Conservation (phyloP, 2,888 invertebrate genomes). For the Caenorhabditis doughertyi region DNA sequence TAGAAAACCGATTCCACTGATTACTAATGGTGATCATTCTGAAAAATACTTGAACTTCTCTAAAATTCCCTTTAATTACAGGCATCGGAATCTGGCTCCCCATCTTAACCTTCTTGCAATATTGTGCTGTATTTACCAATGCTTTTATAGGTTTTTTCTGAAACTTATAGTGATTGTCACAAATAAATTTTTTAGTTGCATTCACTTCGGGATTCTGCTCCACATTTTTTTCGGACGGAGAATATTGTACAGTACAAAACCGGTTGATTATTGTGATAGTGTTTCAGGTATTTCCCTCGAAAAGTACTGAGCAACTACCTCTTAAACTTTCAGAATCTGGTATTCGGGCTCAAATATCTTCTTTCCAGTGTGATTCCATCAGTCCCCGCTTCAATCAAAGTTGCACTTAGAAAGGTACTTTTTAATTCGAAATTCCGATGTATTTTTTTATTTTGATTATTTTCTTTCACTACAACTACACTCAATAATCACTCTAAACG, state of each 20-base stretch:
- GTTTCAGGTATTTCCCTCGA: conserved; percentile 74
- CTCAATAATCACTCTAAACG: no score
- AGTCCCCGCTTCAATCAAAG: conserved; percentile 64
- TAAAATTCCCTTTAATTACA: no score
- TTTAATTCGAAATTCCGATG: not conserved
- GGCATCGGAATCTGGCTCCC: conserved; percentile 84
- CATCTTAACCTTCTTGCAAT: conserved; percentile 84
- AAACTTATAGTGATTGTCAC: no score
- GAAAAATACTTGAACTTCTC: no score
- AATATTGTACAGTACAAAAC: conserved; percentile 68
- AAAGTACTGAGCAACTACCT: no score
- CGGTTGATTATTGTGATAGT: conserved; percentile 72
- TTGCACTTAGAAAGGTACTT: conserved; percentile 67
- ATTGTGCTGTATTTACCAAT: conserved; percentile 84
- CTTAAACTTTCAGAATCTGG: conserved; percentile 61
- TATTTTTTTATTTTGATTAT: no score
- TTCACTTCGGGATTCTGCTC: conserved; percentile 81
- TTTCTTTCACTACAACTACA: no score
- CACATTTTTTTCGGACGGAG: conserved; percentile 62
- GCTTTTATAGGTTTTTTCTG: conserved; percentile 83
- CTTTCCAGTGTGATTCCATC: conserved; percentile 71
- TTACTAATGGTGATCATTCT: conserved; percentile 67
- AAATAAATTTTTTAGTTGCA: conserved; percentile 66
- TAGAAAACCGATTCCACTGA: conserved; percentile 83
- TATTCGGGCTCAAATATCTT: conserved; percentile 70